phyloP scores from a whole-genome alignment of 2,113 vertebrate genomes.

The Nasalis larvatus region DNA sequence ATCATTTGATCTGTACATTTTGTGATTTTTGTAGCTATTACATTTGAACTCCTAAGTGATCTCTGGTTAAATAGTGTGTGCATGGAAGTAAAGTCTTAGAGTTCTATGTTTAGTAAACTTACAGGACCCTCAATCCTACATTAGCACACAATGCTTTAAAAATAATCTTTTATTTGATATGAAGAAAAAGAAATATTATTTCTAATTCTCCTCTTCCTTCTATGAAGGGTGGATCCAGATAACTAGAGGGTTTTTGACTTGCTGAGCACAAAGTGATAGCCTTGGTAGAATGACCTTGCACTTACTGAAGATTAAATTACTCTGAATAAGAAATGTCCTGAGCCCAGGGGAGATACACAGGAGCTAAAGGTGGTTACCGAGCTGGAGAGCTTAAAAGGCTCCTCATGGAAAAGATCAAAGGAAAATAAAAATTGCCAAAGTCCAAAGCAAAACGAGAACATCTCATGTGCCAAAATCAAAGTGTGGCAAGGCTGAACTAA shows the following conservation, averaged over 20 bases:
- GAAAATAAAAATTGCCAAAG: not conserved
- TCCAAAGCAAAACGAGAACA: not conserved
- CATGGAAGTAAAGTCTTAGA: not conserved
- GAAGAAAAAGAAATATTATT: not conserved
- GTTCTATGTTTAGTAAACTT: not conserved
- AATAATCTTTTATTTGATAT: not conserved
- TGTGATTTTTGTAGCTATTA: not conserved
- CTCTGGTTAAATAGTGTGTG: not conserved
- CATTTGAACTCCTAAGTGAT: not conserved
- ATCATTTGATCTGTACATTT: not conserved
- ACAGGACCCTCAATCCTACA: not conserved
- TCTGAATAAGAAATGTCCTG: not conserved
- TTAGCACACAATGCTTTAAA: not conserved
- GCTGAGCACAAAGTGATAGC: not conserved
- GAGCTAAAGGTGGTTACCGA: not conserved
- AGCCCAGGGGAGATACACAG: not conserved
- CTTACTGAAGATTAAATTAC: not conserved
- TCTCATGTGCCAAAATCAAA: not conserved
- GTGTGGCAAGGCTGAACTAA: not conserved
- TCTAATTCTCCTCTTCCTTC: not conserved
- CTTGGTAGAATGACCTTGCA: not conserved
- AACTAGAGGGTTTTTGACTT: not conserved
- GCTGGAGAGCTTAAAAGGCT: not conserved
- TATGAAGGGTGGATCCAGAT: not conserved
- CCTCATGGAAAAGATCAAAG: not conserved